Evolutionary conservation across 2,113 vertebrate species (phyloP).

Genomic region (Elephas maximus): DNA sequence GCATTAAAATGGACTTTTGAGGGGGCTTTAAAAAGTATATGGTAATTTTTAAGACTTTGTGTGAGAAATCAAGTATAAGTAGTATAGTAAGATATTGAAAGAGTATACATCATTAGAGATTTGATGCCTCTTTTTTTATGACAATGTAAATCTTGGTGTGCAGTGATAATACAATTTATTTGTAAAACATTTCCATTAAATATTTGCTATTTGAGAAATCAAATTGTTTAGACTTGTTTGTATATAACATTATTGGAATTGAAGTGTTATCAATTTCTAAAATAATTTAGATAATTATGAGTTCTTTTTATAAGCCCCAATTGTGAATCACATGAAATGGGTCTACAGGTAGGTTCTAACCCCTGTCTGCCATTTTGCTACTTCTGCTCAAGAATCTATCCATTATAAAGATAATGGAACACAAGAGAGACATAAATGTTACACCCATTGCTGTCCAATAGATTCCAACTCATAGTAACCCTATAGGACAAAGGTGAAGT

Average conservation of each 20-base stretch:
- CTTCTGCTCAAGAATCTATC: background rate
- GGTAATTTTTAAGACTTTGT: background rate
- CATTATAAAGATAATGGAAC: background rate
- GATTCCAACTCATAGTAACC: no score
- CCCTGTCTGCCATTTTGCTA: background rate
- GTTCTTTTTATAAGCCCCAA: background rate
- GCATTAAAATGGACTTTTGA: background rate
- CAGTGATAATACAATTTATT: slow-evolving; percentile 11
- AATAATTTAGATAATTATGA: background rate
- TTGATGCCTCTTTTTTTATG: background rate
- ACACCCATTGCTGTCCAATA: no score
- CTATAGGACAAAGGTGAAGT: no score
- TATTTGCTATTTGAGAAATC: background rate
- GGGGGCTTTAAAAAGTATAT: background rate
- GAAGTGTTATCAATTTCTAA: background rate
- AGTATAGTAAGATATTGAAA: background rate
- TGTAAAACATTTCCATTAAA: background rate
- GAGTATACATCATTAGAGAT: background rate
- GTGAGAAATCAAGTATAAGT: background rate
- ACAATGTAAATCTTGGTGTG: background rate
- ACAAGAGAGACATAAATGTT: no score
- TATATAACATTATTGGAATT: background rate
- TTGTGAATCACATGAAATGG: background rate
- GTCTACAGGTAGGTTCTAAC: background rate
- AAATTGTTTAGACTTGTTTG: background rate